Evolutionary conservation across 2,797 vertebrate species (phyloP), one percentile per base, ranked within the genome.

Genomic region (Myioborus melanocephalus): DNA sequence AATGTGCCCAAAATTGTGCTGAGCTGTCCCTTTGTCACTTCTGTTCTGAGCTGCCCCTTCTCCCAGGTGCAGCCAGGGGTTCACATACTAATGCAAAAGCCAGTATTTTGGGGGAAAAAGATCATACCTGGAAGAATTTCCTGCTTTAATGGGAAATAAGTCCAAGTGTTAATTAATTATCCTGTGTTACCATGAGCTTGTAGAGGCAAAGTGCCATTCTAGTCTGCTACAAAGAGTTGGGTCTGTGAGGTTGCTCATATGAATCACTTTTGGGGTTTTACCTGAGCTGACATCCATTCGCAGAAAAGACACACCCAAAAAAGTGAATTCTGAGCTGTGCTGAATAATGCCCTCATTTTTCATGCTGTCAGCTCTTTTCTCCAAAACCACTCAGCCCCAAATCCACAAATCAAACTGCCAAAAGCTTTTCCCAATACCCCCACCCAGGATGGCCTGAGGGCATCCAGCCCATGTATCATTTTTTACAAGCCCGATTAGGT

Each of bases 61-160:
- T 91, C 30, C 53, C 53, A 80, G 35, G 3, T 18, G 15, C 15
- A 32, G 23, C 14, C 26, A 24, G 20, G 50, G 14, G 2, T 44
- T 75, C 41, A 37, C 17, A 24, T 22, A 39, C 3, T n/a, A 8
- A 59, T 28, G 14, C 12, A 14, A 72, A 94, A 80, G 14, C 8
- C 44, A 83, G 0, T 16, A 56, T 63, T 50, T 43, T 35, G 2
- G 0, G 1, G 13, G 0, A 2, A 5, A 69, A 52, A 10, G 8
- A 39, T 22, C 0, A 0, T 14, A 43, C 43, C 14, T 21, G 7
- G 39, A 26, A 57, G n/a, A 64, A 57, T 70, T 69, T 69, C 26
- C 60, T 20, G 13, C 26, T 91, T 66, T 10, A 64, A 35, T 34
- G 22, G 34, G 30, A 83, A 63, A 46, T 37, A 56, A 87, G 46